A percentile compares a stretch with the other conserved stretches of the same genome.
phyloP scores from a whole-genome alignment of 2,113 vertebrate genomes.

The Clarias gariepinus region DNA sequence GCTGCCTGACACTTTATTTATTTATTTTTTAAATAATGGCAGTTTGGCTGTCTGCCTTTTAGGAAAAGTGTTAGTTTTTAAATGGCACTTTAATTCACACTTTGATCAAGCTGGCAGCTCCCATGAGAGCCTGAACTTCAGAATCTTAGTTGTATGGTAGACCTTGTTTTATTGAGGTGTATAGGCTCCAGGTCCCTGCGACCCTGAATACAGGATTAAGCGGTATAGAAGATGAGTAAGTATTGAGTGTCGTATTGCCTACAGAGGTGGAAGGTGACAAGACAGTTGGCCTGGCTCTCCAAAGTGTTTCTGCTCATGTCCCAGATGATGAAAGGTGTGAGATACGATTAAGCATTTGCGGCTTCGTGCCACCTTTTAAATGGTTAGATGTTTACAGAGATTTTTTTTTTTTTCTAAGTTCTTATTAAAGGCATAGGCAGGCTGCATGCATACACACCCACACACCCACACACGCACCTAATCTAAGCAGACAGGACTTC shows the following conservation, averaged over 20 bases:
- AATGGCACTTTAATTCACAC: conserved; percentile 19
- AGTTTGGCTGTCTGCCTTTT: conserved; percentile 15
- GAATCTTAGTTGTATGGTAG: not conserved
- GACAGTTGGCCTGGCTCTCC: not conserved
- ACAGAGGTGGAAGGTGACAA: not conserved
- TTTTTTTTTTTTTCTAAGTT: not conserved
- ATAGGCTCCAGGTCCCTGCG: no score
- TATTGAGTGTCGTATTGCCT: not conserved
- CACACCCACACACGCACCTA: not conserved
- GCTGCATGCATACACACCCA: not conserved
- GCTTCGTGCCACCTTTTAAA: not conserved
- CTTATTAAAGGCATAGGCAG: not conserved
- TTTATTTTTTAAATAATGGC: not conserved
- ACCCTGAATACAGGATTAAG: no score
- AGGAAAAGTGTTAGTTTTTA: conserved; percentile 17
- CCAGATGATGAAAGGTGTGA: not conserved
- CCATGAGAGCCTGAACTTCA: not conserved
- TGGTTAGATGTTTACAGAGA: not conserved
- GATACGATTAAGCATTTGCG: not conserved
- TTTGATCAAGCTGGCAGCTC: conserved; percentile 1
- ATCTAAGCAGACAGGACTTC: not conserved
- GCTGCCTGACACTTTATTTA: not conserved
- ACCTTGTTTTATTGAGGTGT: not conserved
- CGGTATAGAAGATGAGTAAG: no score
- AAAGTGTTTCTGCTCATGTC: not conserved